Percentiles rank a stretch among this genome's conserved stretches.
Conservation (phyloP, 2,797 vertebrate species). For the Anabas testudineus region DNA sequence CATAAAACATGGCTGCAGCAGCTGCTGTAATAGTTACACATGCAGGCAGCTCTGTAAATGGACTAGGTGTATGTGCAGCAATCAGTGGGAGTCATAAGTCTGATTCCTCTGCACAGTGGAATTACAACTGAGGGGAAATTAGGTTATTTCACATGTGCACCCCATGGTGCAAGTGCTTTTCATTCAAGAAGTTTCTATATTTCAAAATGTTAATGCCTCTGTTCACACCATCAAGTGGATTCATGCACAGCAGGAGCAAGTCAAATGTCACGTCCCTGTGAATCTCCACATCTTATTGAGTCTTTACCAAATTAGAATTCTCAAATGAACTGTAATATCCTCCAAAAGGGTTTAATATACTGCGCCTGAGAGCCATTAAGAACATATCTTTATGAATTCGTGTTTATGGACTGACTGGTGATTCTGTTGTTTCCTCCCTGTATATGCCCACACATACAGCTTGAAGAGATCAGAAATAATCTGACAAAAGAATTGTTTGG, state of each 20-base stretch:
- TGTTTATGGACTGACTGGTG: background rate
- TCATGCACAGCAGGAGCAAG: conserved; percentile 33
- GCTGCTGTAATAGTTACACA: conserved; percentile 11
- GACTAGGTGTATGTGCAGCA: background rate
- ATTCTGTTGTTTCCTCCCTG: background rate
- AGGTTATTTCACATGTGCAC: conserved; percentile 29
- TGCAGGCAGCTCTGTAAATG: conserved; percentile 10
- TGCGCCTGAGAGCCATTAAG: background rate
- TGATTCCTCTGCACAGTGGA: conserved; percentile 28
- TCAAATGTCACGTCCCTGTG: conserved; percentile 25
- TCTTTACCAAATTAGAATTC: background rate
- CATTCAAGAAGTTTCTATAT: conserved; percentile 45
- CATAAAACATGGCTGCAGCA: background rate
- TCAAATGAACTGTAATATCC: background rate
- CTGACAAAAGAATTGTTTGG: conserved; percentile 2
- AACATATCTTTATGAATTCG: conserved; percentile 3
- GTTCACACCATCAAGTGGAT: conserved; percentile 3
- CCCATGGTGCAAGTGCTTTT: conserved; percentile 27
- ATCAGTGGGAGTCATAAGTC: conserved; percentile 20
- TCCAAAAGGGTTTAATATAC: background rate
- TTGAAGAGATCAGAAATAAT: background rate
- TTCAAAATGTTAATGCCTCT: conserved; percentile 24
- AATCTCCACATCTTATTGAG: conserved; percentile 10
- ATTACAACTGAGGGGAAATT: conserved; percentile 13
- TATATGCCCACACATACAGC: background rate